Evolutionary conservation across 2,113 vertebrate species (phyloP), one percentile per base, ranked within the genome.

Genomic region (Apaloderma vittatum): DNA sequence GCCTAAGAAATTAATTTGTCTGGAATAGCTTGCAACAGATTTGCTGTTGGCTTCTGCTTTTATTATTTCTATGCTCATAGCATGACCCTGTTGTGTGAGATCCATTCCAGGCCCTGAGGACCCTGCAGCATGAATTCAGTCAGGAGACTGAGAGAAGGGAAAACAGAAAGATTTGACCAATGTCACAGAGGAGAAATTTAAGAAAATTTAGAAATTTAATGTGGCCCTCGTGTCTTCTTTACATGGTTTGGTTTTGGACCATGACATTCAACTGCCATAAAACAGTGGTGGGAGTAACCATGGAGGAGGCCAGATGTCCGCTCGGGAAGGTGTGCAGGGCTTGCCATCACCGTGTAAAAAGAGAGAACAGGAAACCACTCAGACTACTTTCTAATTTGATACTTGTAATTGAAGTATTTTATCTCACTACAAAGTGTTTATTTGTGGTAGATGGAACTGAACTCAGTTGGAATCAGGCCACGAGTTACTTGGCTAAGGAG

Each of bases 1-100:
- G 36, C 52, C n/a, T 89, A 49, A 76, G 71, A 93, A 94, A 85
- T 76, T 74, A 90, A 66, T 93, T 91, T 91, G 29, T 71, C 73
- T 78, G 46, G 30, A 27, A 84, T 54, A 46, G 32, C 17, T 94
- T 82, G 40, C n/a, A 88, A 58, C 61, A 86, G 58, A 66, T 90
- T 11, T 76, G 45, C 9, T 72, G 16, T 58, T 89, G 32, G 71
- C 23, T 86, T 95, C 93, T 78, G 26, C 34, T 71, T 81, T 84
- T 82, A 49, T 49, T 68, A 49, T 61, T 79, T 40, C 24, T 70
- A 11, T 70, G 40, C n/a, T 72, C 0, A 0, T n/a, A 59, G 11
- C 19, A 23, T 0, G 2, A 9, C 6, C 22, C 12, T 55, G 3
- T 48, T 77, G 3, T 67, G 17, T 62, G 54, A 88, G 45, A 86